Percentiles rank a stretch among this genome's conserved stretches.
These are phyloP conservation scores for Stenotaenia linearis DNA, from an alignment of 2,888 invertebrate genomes.

Conservation along the genomic window DNA sequence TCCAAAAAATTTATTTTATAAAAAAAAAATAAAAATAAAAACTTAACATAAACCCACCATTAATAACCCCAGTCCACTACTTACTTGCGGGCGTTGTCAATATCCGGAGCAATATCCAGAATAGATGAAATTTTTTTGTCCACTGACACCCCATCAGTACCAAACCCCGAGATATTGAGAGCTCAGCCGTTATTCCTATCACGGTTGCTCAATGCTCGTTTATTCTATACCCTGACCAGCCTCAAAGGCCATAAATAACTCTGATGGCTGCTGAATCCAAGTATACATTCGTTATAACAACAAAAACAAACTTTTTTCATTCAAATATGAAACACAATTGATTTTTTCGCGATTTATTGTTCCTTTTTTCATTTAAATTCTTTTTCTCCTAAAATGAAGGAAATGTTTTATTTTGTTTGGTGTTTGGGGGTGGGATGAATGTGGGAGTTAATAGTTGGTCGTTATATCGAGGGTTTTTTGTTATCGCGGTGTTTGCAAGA, in stretches of 20 bases:
- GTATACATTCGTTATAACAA: background rate
- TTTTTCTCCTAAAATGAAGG: background rate
- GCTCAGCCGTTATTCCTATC: slow-evolving; percentile 14
- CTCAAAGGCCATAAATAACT: slow-evolving; percentile 8
- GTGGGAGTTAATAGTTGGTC: background rate
- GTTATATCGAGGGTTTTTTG: background rate
- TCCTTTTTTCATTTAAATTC: background rate
- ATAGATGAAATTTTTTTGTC: slow-evolving; percentile 1
- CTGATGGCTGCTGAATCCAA: background rate
- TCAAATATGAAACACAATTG: background rate
- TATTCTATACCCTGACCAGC: background rate
- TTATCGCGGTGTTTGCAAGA: background rate
- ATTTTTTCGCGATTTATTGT: background rate
- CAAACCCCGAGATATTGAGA: background rate
- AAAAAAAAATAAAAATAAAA: too few relatives aligned
- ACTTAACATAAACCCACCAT: background rate
- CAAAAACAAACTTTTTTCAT: background rate
- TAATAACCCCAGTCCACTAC: background rate
- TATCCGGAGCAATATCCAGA: slow-evolving; percentile 1
- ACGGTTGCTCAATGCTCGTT: slow-evolving; percentile 7
- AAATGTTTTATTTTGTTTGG: background rate
- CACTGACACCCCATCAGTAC: slow-evolving; percentile 15
- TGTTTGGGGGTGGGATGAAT: background rate
- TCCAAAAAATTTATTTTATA: background rate
- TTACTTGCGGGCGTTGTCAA: slow-evolving; percentile 6